A percentile compares a stretch with the other conserved stretches of the same genome.
Evolutionary conservation across 2,797 vertebrate genomes (phyloP).

Genomic region (Capromys pilorides): DNA sequence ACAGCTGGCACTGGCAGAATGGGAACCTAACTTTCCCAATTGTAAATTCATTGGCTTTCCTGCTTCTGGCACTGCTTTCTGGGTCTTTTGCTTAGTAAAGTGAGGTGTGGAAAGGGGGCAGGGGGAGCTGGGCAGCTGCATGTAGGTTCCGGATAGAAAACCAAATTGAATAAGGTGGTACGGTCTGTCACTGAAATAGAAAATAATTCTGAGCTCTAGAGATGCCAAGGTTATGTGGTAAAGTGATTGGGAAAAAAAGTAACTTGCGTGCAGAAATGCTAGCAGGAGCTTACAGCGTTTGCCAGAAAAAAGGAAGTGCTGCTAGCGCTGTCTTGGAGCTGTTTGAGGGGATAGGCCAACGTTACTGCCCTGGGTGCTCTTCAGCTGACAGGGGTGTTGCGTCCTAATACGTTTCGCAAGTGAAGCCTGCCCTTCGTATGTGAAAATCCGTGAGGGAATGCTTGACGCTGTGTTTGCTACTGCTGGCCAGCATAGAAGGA

Average conservation of each 20-base stretch:
- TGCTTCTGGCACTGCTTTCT: background rate
- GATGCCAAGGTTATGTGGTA: background rate
- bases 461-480: background rate
- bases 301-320: background rate
- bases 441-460: background rate
- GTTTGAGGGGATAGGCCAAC: background rate
- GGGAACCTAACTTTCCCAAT: background rate
- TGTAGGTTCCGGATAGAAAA: background rate
- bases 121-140: background rate
- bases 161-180: background rate
- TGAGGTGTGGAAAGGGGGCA: background rate
- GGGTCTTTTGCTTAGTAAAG: background rate
- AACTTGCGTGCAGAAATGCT: background rate
- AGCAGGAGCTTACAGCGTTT: background rate
- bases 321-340: background rate
- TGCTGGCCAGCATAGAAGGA: background rate
- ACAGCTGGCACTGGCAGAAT: background rate
- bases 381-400: background rate
- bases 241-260: background rate
- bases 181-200: background rate
- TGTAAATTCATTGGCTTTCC: conserved; percentile 22
- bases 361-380: background rate
- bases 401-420: background rate
- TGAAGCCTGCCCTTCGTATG: background rate
- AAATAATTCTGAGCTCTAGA: background rate